Evolutionary conservation across 2,888 invertebrate genomes (phyloP), one percentile per base, ranked within the genome.

Genomic region (Melieria picta): DNA sequence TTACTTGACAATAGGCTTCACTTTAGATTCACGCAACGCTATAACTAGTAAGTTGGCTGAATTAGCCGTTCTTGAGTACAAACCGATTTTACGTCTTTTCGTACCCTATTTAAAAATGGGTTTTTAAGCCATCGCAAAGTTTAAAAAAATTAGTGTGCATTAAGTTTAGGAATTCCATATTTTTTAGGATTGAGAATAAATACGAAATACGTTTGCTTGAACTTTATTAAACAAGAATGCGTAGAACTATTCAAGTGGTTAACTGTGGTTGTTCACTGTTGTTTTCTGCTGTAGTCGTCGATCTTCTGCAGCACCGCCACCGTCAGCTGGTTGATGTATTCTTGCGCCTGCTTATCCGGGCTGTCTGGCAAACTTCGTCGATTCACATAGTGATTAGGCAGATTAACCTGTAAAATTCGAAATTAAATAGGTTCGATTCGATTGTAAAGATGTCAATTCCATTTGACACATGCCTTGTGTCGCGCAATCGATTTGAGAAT

Each of bases 401-500:
- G 79, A 76, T 87, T 85, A 0, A 87, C 87, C 84, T 84, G 66
- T 50, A 77, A 74, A 64, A 11, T 55, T 45, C 7, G 30, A 55
- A 11, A 56, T 43, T 45, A 45, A 48, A 11, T 60, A 5, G 43
- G 11, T 9, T n/a, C 65, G 13, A 52, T 47, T 43, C 9, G 30
- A 11, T 48, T 42, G 57, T 61, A 5, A 71, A 74, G 45, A 63
- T 65, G 30, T 7, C 4, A 4, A 13, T 57, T 58, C 10, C 48
- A 30, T 13, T 64, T 13, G 7, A 11, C n/a, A 48, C 64, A 73
- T 66, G 91, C 90, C 85, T 92, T 92, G 82, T 92, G 92, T 55
- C 92, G 88, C 7, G 91, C 90, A 75, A 92, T 90, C 10, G 92
- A 91, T 82, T 91, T 91, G 43, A 92, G 81, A 73, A 92, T 91